Percentiles rank a stretch among this genome's conserved stretches.
Conservation (phyloP, 2,797 vertebrate species). For the Oreonectes daqikongensis region DNA sequence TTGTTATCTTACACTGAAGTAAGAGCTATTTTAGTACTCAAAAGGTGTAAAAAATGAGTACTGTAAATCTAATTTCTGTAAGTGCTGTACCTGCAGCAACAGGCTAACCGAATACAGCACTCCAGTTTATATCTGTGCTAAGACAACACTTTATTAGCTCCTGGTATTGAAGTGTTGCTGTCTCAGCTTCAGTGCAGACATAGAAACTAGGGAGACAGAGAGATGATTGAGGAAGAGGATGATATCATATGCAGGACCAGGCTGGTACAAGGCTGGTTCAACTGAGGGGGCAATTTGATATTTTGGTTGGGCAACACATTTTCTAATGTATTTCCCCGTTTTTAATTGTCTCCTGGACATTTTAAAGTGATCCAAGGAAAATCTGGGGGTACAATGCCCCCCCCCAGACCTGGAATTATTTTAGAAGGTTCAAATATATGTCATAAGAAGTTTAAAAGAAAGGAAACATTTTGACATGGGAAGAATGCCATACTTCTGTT, state of each 20-base stretch:
- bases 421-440: background rate
- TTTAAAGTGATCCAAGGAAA: too few relatives aligned
- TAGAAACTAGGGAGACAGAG: slow-evolving; percentile 3
- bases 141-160: slow-evolving; percentile 23
- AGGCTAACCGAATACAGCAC: background rate
- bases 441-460: background rate
- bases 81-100: background rate
- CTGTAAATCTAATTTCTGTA: background rate
- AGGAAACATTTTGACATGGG: background rate
- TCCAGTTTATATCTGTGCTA: background rate
- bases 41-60: too few relatives aligned
- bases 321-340: too few relatives aligned
- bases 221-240: background rate
- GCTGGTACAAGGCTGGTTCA: too few relatives aligned
- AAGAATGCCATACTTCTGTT: background rate
- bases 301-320: too few relatives aligned
- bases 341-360: too few relatives aligned
- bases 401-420: background rate
- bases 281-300: too few relatives aligned
- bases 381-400: too few relatives aligned
- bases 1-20: too few relatives aligned
- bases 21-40: background rate
- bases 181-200: slow-evolving; percentile 7
- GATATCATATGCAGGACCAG: too few relatives aligned
- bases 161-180: slow-evolving; percentile 31